Percentiles rank a stretch among this genome's conserved stretches.
phyloP scores from a whole-genome alignment of 2,113 vertebrate genomes.

The Vimba vimba region DNA sequence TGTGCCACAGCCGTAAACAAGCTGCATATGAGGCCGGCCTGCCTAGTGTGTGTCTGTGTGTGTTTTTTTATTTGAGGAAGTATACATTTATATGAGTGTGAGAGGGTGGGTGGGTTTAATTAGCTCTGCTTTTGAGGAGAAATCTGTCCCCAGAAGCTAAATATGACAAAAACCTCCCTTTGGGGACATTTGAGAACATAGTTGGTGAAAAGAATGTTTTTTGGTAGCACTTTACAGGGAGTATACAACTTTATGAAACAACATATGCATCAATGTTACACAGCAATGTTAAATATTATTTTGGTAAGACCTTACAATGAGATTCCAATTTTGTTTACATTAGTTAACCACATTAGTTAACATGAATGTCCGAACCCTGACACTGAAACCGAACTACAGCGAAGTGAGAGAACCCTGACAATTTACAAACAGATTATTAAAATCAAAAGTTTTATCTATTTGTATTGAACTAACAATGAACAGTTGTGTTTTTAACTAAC shows the following conservation, averaged over 20 bases:
- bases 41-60: constrained; percentile 28
- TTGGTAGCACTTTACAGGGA: background rate
- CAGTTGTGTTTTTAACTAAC: background rate
- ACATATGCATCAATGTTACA: too few relatives aligned
- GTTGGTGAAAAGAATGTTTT: background rate
- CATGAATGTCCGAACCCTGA: background rate
- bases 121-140: constrained; percentile 14
- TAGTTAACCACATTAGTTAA: background rate
- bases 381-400: too few relatives aligned
- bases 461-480: background rate
- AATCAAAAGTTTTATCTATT: background rate
- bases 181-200: background rate
- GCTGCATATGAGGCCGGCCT: constrained; percentile 13
- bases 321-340: background rate
- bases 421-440: background rate
- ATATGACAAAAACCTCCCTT: background rate
- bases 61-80: constrained; percentile 5
- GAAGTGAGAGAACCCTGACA: too few relatives aligned
- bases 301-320: too few relatives aligned
- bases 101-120: background rate
- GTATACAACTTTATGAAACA: too few relatives aligned
- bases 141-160: background rate
- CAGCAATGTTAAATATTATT: too few relatives aligned
- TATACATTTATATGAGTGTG: constrained; percentile 6
- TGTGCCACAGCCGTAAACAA: constrained; percentile 36